A percentile compares a stretch with the other conserved stretches of the same genome.
Conservation (phyloP, 2,888 invertebrate species). For the Lacanobia oleracea region DNA sequence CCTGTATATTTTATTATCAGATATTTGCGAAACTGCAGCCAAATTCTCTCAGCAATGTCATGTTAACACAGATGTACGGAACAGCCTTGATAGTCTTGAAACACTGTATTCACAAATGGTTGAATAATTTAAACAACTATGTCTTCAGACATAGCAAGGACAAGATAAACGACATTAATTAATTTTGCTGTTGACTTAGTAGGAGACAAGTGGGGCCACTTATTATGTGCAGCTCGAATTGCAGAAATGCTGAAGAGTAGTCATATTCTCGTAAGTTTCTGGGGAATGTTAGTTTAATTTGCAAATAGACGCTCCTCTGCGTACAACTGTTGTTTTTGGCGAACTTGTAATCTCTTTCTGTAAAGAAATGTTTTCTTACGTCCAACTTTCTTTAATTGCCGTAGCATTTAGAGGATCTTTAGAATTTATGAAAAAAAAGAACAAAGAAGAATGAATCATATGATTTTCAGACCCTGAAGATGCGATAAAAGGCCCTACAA, state of each 20-base stretch:
- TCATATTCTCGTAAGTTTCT: constrained; percentile 9
- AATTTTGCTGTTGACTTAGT: constrained; percentile 51
- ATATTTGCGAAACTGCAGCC: neutral
- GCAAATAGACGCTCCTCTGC: neutral
- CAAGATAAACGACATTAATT: constrained; percentile 36
- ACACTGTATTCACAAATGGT: constrained; percentile 38
- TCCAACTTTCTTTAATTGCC: neutral
- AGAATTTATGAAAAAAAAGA: too few species aligned
- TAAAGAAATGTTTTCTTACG: too few species aligned
- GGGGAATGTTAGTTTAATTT: constrained; percentile 35
- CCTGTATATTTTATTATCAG: neutral
- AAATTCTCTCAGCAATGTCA: neutral
- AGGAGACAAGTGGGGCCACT: constrained; percentile 26
- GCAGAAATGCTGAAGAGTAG: constrained; percentile 14
- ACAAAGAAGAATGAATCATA: too few species aligned
- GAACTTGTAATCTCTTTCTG: too few species aligned
- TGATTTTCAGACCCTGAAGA: neutral
- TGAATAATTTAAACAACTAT: constrained; percentile 34
- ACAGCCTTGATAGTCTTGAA: constrained; percentile 14
- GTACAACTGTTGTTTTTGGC: neutral
- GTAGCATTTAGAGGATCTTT: neutral
- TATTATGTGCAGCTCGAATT: constrained; percentile 25
- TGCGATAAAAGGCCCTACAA: neutral
- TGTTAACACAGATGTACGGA: neutral
- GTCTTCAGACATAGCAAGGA: constrained; percentile 26